phyloP scores from a whole-genome alignment of 2,888 invertebrate genomes.

The Acheta domesticus region DNA sequence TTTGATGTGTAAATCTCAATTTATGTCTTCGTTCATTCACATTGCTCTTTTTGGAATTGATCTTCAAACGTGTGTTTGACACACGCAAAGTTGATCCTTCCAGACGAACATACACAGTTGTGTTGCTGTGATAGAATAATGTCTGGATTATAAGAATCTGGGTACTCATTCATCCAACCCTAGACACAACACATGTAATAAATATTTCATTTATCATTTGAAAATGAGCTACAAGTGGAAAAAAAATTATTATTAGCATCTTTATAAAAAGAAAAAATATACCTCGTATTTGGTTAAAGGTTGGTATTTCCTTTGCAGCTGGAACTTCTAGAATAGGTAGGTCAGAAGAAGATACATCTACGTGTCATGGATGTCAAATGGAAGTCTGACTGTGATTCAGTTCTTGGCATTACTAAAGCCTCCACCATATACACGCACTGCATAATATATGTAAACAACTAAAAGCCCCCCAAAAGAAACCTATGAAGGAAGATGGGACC shows the following conservation, averaged over 20 bases:
- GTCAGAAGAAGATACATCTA: background rate
- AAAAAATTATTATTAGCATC: background rate
- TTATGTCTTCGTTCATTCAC: constrained; percentile 78
- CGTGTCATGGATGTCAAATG: background rate
- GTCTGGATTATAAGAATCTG: constrained; percentile 63
- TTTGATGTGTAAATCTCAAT: constrained; percentile 70
- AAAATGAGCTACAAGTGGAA: background rate
- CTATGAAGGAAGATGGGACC: constrained; percentile 26
- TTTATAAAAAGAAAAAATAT: constrained; percentile 11
- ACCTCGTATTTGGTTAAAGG: constrained; percentile 36
- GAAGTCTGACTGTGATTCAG: background rate
- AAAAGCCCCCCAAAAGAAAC: constrained; percentile 28
- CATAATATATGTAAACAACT: background rate
- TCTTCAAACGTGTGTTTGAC: constrained; percentile 72
- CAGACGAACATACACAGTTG: constrained; percentile 70
- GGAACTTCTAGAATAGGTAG: constrained; percentile 32
- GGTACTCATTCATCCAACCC: constrained; percentile 51
- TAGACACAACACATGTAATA: constrained; percentile 32
- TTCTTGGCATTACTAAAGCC: background rate
- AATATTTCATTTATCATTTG: background rate
- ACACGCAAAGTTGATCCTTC: constrained; percentile 73
- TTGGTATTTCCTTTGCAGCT: constrained; percentile 36
- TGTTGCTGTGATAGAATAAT: constrained; percentile 70
- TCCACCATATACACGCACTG: background rate
- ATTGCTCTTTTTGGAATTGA: constrained; percentile 81